phyloP scores from a whole-genome alignment of 2,888 invertebrate genomes.

The Phyllotreta striolata region DNA sequence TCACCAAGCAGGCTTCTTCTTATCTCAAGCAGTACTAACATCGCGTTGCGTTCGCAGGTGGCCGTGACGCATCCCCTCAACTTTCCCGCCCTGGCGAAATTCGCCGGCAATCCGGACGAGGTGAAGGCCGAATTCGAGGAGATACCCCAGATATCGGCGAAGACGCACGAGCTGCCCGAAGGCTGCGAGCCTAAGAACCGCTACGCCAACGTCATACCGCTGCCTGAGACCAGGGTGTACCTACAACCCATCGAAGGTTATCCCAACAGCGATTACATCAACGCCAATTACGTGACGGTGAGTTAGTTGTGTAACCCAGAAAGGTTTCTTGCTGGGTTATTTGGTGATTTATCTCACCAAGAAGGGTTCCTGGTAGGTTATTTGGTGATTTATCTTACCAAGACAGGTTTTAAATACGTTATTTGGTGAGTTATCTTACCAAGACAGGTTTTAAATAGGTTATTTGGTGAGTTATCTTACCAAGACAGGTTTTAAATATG shows the following conservation, averaged over 20 bases:
- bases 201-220: constrained; percentile 94
- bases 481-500: neutral
- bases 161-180: constrained; percentile 82
- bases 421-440: neutral
- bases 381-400: too few relatives aligned
- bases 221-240: constrained; percentile 88
- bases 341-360: too few relatives aligned
- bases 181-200: constrained; percentile 92
- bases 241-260: constrained; percentile 76
- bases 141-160: constrained; percentile 80
- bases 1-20: too few relatives aligned
- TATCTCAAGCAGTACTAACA: too few relatives aligned
- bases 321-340: too few relatives aligned
- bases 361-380: too few relatives aligned
- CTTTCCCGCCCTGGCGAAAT: constrained; percentile 79
- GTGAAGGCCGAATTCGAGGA: constrained; percentile 84
- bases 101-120: constrained; percentile 73
- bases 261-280: constrained; percentile 88
- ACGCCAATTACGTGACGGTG: constrained; percentile 92
- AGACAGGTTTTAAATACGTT: neutral
- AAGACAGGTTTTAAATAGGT: too few relatives aligned
- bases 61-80: constrained; percentile 79
- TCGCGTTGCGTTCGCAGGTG: constrained; percentile 60
- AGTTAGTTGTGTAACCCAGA: constrained; percentile 53
- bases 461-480: too few relatives aligned